These are phyloP conservation scores for Serrognathus titanus DNA, from an alignment of 2,888 invertebrate species.

Conservation along the genomic window DNA sequence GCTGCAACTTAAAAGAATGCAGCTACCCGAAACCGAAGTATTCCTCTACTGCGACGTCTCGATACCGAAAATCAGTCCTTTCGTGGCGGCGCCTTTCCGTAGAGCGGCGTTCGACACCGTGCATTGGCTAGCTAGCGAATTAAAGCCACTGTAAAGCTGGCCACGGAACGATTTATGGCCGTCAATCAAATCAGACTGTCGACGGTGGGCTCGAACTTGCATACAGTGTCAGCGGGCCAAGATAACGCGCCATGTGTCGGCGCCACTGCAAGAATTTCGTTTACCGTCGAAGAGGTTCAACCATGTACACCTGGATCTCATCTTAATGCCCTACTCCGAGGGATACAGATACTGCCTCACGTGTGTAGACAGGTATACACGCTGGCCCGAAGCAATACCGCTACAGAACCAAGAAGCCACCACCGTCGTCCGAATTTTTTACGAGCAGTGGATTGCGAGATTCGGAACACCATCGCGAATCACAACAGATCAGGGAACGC, in stretches of 20 bases:
- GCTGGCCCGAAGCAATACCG: constrained; percentile 37
- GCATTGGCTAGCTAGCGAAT: too few relatives aligned
- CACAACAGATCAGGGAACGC: constrained; percentile 34
- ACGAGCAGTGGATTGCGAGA: constrained; percentile 31
- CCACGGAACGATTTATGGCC: too few relatives aligned
- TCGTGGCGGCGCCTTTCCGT: too few relatives aligned
- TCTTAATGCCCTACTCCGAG: constrained; percentile 41
- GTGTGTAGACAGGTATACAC: constrained; percentile 33
- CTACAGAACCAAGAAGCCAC: constrained; percentile 32
- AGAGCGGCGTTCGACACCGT: too few relatives aligned
- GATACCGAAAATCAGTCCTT: too few relatives aligned
- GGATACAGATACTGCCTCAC: constrained; percentile 37
- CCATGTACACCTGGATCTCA: constrained; percentile 46
- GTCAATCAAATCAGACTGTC: too few relatives aligned
- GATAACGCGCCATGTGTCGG: constrained; percentile 30
- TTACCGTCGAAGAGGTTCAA: constrained; percentile 34
- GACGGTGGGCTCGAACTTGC: background rate
- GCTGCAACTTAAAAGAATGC: too few relatives aligned
- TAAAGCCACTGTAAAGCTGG: too few relatives aligned
- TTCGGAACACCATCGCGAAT: constrained; percentile 31
- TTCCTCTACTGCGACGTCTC: too few relatives aligned
- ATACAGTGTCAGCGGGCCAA: constrained; percentile 36
- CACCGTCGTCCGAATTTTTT: constrained; percentile 32
- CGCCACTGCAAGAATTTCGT: constrained; percentile 21
- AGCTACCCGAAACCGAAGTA: too few relatives aligned